Percentiles rank a stretch among this genome's conserved stretches.
Conservation (phyloP, 35 echinoderm and acorn worm genomes). For the Heliocidaris tuberculata region DNA sequence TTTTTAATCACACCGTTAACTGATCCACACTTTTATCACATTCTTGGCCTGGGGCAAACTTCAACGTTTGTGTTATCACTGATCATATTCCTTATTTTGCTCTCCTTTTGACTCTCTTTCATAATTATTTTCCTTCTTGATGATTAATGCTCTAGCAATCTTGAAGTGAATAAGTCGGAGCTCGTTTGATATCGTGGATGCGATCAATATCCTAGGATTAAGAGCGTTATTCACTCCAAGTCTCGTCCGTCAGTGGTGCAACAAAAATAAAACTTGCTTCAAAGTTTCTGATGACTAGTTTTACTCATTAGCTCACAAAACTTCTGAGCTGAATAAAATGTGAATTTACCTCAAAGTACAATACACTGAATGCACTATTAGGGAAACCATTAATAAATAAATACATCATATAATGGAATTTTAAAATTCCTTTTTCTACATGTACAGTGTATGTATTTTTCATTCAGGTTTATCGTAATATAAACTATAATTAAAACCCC, state of each 20-base stretch:
- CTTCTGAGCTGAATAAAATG: background rate
- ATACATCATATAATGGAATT: too few species aligned
- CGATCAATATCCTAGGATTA: background rate
- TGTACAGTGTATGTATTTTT: too few species aligned
- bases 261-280: background rate
- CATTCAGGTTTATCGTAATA: too few species aligned
- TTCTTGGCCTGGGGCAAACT: background rate
- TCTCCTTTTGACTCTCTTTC: background rate
- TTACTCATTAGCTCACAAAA: background rate
- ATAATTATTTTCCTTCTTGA: background rate
- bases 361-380: background rate
- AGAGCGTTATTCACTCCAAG: background rate
- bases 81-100: background rate
- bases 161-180: background rate
- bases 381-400: too few species aligned
- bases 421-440: too few species aligned
- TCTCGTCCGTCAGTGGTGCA: background rate
- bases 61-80: background rate
- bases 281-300: background rate
- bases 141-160: background rate
- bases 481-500: too few species aligned
- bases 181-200: background rate
- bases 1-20: background rate
- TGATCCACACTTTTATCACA: background rate
- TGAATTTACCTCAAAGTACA: background rate